These are phyloP conservation scores for Characodon lateralis DNA, from an alignment of 2,797 vertebrate genomes.

Conservation along the genomic window DNA sequence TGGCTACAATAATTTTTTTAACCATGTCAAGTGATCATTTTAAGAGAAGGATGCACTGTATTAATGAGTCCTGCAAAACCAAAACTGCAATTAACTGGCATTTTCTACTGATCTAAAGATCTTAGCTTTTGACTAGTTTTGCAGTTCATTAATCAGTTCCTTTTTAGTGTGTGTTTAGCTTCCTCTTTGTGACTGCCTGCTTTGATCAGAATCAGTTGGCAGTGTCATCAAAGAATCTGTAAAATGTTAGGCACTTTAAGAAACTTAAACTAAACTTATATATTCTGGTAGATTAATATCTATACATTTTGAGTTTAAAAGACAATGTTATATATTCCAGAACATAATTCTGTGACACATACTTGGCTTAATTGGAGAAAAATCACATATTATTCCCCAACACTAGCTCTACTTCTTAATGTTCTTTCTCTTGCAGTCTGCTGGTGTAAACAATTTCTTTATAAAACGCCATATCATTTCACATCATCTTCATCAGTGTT, in stretches of 20 bases:
- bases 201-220: conserved; percentile 31
- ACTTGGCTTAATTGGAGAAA: background rate
- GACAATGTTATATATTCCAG: background rate
- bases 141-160: conserved; percentile 22
- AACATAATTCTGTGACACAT: background rate
- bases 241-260: background rate
- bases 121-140: conserved; percentile 34
- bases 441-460: conserved; percentile 26
- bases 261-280: background rate
- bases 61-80: conserved; percentile 4
- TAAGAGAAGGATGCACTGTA: background rate
- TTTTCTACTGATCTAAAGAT: background rate
- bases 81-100: background rate
- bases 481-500: conserved; percentile 33
- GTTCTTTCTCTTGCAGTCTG: background rate
- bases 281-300: background rate
- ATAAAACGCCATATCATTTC: conserved; percentile 14
- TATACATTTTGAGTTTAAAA: background rate
- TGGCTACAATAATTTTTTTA: background rate
- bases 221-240: background rate
- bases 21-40: background rate
- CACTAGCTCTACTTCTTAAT: background rate
- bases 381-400: background rate
- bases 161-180: conserved; percentile 20
- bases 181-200: conserved; percentile 64